Evolutionary conservation across 2,113 vertebrate genomes (phyloP).

Genomic region (Microtus richardsoni): DNA sequence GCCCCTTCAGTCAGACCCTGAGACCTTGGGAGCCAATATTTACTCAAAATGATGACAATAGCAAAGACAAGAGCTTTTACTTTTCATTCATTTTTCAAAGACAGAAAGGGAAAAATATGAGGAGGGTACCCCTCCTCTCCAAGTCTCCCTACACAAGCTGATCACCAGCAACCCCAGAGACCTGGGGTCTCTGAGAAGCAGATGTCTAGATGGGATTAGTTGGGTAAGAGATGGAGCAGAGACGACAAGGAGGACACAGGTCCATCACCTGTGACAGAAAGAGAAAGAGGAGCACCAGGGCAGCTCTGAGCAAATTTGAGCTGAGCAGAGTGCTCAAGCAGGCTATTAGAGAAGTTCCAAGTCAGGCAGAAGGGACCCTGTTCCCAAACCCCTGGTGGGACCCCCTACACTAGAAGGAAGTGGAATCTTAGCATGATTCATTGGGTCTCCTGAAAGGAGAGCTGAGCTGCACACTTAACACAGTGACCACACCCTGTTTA

Average conservation of each 20-base stretch:
- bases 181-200: background rate
- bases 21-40: background rate
- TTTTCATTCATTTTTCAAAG: background rate
- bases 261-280: background rate
- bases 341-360: background rate
- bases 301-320: background rate
- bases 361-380: background rate
- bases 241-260: background rate
- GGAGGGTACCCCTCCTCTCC: background rate
- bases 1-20: background rate
- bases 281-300: background rate
- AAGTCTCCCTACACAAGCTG: background rate
- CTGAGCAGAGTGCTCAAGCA: background rate
- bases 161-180: background rate
- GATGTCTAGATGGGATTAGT: background rate
- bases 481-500: background rate
- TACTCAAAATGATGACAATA: background rate
- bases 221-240: background rate
- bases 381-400: no score
- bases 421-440: background rate
- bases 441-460: background rate
- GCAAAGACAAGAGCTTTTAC: background rate
- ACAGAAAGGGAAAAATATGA: background rate
- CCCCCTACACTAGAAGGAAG: background rate
- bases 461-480: background rate